Evolutionary conservation across 2,888 invertebrate species (phyloP).

Genomic region (Neoascia interrupta): DNA sequence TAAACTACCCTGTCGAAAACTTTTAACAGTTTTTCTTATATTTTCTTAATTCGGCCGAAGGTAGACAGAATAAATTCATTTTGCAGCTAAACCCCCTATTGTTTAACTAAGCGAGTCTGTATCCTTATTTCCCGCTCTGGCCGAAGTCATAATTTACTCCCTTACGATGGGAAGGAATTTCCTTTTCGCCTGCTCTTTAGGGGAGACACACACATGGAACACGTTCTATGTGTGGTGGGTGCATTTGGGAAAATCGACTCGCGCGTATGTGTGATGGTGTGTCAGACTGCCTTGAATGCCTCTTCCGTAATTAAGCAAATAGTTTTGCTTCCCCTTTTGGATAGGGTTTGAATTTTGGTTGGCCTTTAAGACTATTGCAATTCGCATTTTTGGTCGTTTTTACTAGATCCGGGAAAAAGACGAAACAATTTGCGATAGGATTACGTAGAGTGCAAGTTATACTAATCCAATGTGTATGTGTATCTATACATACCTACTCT

Average conservation of each 20-base stretch:
- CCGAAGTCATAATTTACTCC: constrained; percentile 46
- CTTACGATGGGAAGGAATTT: constrained; percentile 42
- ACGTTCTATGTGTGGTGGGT: no score
- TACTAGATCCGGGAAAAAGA: not conserved
- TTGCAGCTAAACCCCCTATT: constrained; percentile 4
- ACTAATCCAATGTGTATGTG: no score
- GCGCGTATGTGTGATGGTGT: not conserved
- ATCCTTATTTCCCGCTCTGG: constrained; percentile 37
- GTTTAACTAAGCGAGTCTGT: constrained; percentile 32
- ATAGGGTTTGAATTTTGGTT: constrained; percentile 39
- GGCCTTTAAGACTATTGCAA: constrained; percentile 54
- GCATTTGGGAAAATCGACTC: not conserved
- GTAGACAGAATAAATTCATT: constrained; percentile 41
- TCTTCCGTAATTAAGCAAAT: constrained; percentile 64
- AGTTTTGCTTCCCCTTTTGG: constrained; percentile 41
- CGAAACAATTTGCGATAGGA: not conserved
- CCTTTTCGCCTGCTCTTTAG: constrained; percentile 11
- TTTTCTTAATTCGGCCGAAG: not conserved
- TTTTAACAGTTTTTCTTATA: not conserved
- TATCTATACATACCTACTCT: constrained; percentile 36
- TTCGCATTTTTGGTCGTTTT: constrained; percentile 20
- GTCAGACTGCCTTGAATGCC: constrained; percentile 22
- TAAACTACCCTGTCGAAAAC: not conserved
- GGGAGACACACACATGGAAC: not conserved
- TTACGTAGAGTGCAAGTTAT: constrained; percentile 19